A percentile compares a stretch with the other conserved stretches of the same genome.
Conservation (phyloP, 2,797 vertebrate species). For the Aldrovandia affinis region DNA sequence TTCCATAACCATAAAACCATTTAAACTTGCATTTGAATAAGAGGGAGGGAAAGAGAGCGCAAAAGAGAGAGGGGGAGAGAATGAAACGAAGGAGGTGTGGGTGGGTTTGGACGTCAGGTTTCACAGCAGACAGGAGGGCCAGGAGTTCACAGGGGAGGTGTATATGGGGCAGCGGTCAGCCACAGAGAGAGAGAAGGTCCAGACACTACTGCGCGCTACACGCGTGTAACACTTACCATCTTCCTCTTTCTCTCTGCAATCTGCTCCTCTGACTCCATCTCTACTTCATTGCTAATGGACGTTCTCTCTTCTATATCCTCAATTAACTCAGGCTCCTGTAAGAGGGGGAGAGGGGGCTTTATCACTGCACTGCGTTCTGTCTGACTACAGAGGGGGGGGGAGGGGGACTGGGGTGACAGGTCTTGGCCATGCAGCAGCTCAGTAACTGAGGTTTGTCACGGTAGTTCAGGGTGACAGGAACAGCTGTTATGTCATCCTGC, state of each 20-base stretch:
- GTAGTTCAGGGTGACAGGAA: background rate
- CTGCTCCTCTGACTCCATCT: conserved; percentile 99
- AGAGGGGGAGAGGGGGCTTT: conserved; percentile 77
- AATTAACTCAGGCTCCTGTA: conserved; percentile 99
- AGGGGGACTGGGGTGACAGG: background rate
- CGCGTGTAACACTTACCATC: conserved; percentile 90
- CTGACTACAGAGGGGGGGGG: conserved; percentile 73
- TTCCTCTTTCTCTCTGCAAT: conserved; percentile 99
- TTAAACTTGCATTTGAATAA: background rate
- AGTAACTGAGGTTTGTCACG: background rate
- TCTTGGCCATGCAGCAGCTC: background rate
- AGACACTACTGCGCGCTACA: background rate
- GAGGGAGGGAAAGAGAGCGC: conserved; percentile 34
- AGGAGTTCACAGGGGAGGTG: background rate
- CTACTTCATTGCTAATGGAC: conserved; percentile 98
- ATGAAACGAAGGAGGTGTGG: conserved; percentile 27
- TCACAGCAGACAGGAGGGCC: conserved; percentile 50
- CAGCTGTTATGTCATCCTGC: background rate
- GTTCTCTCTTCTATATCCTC: conserved; percentile 99
- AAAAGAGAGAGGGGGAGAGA: background rate
- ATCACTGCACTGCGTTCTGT: conserved; percentile 69
- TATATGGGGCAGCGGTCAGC: background rate
- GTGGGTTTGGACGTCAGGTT: conserved; percentile 27
- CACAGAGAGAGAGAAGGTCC: background rate
- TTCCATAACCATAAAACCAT: background rate